A percentile compares a stretch with the other conserved stretches of the same genome.
These are phyloP conservation scores for Sminthurinus signatus DNA, from an alignment of 1,140 invertebrate genomes.

Conservation along the genomic window DNA sequence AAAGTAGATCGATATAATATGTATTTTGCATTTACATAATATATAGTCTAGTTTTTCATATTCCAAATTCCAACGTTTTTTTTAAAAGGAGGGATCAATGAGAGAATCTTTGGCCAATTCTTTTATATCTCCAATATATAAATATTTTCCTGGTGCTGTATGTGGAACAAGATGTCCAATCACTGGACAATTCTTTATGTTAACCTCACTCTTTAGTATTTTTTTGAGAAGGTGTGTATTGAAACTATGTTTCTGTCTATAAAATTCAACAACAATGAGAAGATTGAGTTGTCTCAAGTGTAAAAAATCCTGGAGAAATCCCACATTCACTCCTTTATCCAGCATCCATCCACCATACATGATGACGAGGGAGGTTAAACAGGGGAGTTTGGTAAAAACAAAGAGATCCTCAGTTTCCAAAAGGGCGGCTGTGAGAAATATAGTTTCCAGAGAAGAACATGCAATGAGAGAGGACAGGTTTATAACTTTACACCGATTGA, in stretches of 20 bases:
- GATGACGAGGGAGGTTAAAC: background rate
- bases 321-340: constrained; percentile 2
- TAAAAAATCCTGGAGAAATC: background rate
- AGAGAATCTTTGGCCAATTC: background rate
- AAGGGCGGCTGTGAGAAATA: background rate
- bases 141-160: background rate
- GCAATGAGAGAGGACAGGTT: background rate
- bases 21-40: too few relatives aligned
- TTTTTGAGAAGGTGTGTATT: background rate
- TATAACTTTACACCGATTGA: background rate
- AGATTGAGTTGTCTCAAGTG: background rate
- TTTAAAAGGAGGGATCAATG: too few relatives aligned
- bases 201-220: background rate
- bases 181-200: background rate
- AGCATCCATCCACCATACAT: background rate
- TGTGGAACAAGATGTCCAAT: background rate
- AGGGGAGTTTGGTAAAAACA: constrained; percentile 1
- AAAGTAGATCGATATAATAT: too few relatives aligned
- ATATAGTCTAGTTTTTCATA: too few relatives aligned
- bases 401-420: constrained; percentile 4
- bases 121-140: background rate
- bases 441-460: background rate
- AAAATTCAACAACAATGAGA: constrained; percentile 5
- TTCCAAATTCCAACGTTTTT: too few relatives aligned
- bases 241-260: constrained; percentile 5